Conservation (phyloP, 2,888 invertebrate genomes). For the Cephus pulcher region DNA sequence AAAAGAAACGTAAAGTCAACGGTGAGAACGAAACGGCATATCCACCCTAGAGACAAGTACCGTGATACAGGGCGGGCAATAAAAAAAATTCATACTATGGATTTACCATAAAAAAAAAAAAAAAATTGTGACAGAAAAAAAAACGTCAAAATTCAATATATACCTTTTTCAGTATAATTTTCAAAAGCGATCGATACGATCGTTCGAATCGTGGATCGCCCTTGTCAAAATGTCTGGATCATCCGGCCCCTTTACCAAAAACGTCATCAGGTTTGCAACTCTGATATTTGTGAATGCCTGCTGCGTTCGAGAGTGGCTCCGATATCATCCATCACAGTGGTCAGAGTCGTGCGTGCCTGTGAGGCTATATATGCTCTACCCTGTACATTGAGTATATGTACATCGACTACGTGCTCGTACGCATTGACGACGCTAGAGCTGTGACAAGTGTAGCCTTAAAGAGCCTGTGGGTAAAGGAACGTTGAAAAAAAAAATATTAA, state of each 20-base stretch:
- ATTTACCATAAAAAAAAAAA: conserved; percentile 1
- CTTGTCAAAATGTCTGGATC: no score
- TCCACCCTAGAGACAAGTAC: conserved; percentile 12
- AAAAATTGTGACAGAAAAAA: neutral
- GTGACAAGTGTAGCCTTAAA: neutral
- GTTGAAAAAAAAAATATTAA: neutral
- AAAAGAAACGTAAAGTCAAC: conserved; percentile 14
- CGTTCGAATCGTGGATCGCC: neutral
- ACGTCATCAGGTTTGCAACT: conserved; percentile 29
- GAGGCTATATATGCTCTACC: neutral
- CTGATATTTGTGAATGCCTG: conserved; percentile 43
- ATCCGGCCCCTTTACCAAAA: neutral
- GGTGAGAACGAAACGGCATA: conserved; percentile 24
- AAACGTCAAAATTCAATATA: neutral
- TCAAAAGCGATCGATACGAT: neutral
- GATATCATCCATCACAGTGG: neutral
- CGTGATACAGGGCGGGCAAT: conserved; percentile 18
- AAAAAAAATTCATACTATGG: conserved; percentile 9
- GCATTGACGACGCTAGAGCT: neutral
- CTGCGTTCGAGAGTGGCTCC: conserved; percentile 33
- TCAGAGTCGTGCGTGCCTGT: neutral
- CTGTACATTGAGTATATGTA: neutral
- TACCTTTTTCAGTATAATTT: neutral
- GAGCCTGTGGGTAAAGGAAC: neutral
- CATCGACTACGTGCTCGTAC: neutral